Base-by-base conservation (phyloP, 2,888 invertebrate genomes). In the Phasia obesa region DNA sequence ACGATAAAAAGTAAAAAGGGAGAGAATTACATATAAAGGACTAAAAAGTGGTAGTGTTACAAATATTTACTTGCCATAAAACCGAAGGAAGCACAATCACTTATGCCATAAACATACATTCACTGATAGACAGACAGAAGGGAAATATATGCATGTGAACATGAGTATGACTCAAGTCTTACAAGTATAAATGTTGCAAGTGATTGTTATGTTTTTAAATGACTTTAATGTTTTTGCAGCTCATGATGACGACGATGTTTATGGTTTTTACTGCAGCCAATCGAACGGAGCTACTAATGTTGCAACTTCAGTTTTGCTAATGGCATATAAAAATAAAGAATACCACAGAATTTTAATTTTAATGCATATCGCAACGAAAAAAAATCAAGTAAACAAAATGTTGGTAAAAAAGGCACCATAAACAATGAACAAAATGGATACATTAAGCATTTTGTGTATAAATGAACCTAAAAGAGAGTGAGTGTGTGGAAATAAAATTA, bases 21-120 rank as follows among this genome's bases (percentile, higher is more conserved):
- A 35, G 35, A 35, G 35, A 7, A 47, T 4, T 4, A 23, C 51
- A 64, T 47, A 74, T 70, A 60, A 78, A 75, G 74, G 69, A 78
- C 78, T 59, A 70, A 59, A 70, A 82, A 78, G 74, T 82, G 78
- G 70, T 70, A 38, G 59, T 59, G 47, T 75, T 59, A 70, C 64
- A 78, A 78, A 78, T 78, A 78, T 78, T 82, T 78, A 78, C 65
- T 78, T 70, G 65, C 51, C 59, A 78, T 60, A 64, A 57, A 70
- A 74, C 62, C 47, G 55, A 55, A 62, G 70, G 55, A 64, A 70
- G 23, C 47, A 49, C 38, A 49, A 51, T 25, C 62, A 47, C 70
- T 62, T 53, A 15, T 53, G 47, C 73, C 51, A 64, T 17, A 27
- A 35, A 55, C 27, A 23, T 17, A 17, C 60, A 42, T 6, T 47